Evolutionary conservation across 2,113 vertebrate genomes (phyloP).

Genomic region (Ranitomeya variabilis): DNA sequence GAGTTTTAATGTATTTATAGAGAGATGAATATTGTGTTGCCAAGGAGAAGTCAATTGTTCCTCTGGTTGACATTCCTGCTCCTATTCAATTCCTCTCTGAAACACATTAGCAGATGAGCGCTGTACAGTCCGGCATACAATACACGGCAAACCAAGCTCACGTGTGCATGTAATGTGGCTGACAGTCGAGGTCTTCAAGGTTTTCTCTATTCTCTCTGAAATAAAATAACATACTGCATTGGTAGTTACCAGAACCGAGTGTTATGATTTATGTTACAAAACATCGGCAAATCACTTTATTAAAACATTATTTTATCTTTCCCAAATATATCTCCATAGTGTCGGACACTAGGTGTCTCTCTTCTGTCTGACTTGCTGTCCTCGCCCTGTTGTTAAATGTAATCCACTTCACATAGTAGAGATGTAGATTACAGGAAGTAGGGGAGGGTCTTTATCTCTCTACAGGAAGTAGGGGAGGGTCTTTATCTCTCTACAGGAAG

Average conservation of each 20-base stretch:
- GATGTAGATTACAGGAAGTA: no score
- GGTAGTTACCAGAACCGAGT: not conserved
- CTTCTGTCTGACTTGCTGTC: no score
- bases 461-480: no score
- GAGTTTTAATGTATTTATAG: conserved; percentile 31
- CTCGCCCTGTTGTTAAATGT: no score
- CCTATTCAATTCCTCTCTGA: not conserved
- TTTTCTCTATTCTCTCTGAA: not conserved
- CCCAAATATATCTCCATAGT: no score
- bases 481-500: no score
- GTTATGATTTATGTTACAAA: not conserved
- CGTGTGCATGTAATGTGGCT: not conserved
- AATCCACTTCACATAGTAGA: no score
- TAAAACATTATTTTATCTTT: no score
- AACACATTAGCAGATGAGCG: not conserved
- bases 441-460: no score
- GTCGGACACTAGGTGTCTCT: no score
- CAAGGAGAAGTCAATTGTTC: conserved; percentile 37
- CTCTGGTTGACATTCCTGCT: not conserved
- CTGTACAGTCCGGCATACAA: not conserved
- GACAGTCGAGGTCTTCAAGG: not conserved
- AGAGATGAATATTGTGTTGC: conserved; percentile 34
- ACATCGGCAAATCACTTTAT: no score
- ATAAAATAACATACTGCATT: not conserved
- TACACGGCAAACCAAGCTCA: not conserved